A percentile compares a stretch with the other conserved stretches of the same genome.
Evolutionary conservation across 2,797 vertebrate genomes (phyloP).

Genomic region (Crenuchus spilurus): DNA sequence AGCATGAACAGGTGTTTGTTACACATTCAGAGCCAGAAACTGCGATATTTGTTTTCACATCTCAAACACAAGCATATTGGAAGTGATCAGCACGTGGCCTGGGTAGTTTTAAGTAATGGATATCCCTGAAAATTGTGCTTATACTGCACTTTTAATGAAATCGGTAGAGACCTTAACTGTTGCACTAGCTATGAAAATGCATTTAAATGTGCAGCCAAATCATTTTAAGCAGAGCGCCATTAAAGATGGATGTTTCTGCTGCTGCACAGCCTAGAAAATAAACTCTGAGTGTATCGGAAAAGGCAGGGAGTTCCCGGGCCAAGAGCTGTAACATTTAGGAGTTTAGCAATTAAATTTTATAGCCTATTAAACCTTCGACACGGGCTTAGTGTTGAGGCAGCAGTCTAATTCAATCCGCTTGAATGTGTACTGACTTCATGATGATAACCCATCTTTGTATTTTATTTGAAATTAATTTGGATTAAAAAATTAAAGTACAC

Average conservation of each 20-base stretch:
- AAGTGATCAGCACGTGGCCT: not conserved
- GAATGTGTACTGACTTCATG: conserved; percentile 22
- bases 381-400: conserved; percentile 62
- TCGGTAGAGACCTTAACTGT: not conserved
- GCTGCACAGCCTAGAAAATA: conserved; percentile 80
- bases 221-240: conserved; percentile 78
- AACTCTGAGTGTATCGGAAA: conserved; percentile 78
- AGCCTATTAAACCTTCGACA: conserved; percentile 79
- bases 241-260: conserved; percentile 84
- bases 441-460: not conserved
- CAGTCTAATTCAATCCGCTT: conserved; percentile 52
- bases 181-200: conserved; percentile 12
- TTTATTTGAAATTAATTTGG: too few relatives aligned
- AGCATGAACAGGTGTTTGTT: not conserved
- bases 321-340: conserved; percentile 89
- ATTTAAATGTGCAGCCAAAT: conserved; percentile 15
- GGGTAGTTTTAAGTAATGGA: not conserved
- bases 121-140: not conserved
- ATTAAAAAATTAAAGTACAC: too few relatives aligned
- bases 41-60: not conserved
- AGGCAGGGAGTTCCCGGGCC: conserved; percentile 82
- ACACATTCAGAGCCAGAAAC: not conserved
- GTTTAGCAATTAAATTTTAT: conserved; percentile 92
- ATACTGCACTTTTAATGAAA: not conserved
- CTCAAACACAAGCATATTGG: not conserved